These are phyloP conservation scores for Pipistrellus kuhlii DNA, from an alignment of 2,797 vertebrate genomes.

Conservation along the genomic window DNA sequence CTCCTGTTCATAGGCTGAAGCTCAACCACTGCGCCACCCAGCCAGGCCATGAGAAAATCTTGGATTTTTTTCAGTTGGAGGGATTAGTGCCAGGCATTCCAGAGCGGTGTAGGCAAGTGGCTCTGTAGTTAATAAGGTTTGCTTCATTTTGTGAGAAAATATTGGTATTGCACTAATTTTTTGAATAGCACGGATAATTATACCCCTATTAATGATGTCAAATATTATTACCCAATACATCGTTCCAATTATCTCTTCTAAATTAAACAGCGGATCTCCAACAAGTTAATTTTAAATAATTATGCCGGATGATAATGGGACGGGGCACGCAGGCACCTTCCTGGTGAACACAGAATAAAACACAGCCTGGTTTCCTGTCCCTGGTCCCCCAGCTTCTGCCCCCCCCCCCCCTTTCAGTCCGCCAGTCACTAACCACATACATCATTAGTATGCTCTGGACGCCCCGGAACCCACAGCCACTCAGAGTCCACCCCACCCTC, in stretches of 20 bases:
- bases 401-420: neutral
- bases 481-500: fast-evolving
- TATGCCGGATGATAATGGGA: constrained; percentile 58
- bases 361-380: neutral
- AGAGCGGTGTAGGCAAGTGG: neutral
- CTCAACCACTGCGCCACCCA: no score
- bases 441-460: fast-evolving
- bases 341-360: neutral
- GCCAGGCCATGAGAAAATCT: no score
- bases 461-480: fast-evolving
- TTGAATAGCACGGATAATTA: constrained; percentile 79
- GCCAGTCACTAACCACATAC: no score
- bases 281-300: constrained; percentile 77
- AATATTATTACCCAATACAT: constrained; percentile 78
- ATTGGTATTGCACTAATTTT: constrained; percentile 71
- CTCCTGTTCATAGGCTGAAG: no score
- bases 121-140: constrained; percentile 29
- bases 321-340: neutral
- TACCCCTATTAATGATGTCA: constrained; percentile 77
- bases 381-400: neutral
- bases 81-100: neutral
- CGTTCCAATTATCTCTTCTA: constrained; percentile 69
- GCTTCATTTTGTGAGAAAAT: constrained; percentile 75
- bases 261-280: constrained; percentile 76
- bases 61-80: neutral